These are phyloP conservation scores for Nephrotoma guestfalica DNA, from an alignment of 2,888 invertebrate genomes.

Conservation along the genomic window DNA sequence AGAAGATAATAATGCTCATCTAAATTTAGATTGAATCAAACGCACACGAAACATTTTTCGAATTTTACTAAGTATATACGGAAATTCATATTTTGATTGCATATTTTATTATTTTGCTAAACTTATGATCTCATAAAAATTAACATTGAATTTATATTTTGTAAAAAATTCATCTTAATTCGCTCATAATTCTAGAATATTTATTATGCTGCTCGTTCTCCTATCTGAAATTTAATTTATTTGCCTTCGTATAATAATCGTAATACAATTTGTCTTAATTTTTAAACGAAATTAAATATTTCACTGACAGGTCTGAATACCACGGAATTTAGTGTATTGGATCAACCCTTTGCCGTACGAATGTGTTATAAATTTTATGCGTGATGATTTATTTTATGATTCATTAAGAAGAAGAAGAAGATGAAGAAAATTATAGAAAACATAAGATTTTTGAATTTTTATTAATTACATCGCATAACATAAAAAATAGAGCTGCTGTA, in stretches of 20 bases:
- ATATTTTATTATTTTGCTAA: background rate
- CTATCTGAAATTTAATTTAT: background rate
- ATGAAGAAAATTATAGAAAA: background rate
- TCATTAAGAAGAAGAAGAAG: background rate
- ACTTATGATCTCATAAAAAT: background rate
- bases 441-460: background rate
- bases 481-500: background rate
- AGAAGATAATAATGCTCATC: background rate
- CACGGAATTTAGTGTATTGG: background rate
- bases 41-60: background rate
- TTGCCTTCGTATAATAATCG: background rate
- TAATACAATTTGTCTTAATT: background rate
- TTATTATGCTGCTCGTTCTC: background rate
- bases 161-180: background rate
- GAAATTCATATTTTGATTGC: background rate
- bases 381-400: background rate
- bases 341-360: background rate
- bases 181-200: background rate
- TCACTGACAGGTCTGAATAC: background rate
- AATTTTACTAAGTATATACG: background rate
- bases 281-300: background rate
- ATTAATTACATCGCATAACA: background rate
- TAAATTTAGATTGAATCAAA: background rate
- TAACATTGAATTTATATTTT: background rate
- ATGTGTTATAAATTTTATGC: background rate